These are phyloP conservation scores for Pyralis farinalis DNA, from an alignment of 2,888 invertebrate species.

Conservation along the genomic window DNA sequence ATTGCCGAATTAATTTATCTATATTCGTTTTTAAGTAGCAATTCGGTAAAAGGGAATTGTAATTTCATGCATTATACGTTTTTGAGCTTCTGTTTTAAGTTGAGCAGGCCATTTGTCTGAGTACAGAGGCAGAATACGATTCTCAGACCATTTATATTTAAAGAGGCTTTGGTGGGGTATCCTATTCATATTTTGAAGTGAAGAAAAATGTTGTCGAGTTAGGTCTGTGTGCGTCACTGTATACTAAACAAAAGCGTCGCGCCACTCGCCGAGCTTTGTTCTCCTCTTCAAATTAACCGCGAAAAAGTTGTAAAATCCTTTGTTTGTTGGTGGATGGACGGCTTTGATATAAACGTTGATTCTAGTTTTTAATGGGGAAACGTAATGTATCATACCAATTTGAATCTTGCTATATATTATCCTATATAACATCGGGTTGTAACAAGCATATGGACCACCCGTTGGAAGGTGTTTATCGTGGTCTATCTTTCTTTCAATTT, in stretches of 20 bases:
- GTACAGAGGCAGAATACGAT: slow-evolving; percentile 16
- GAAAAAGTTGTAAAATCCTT: slow-evolving; percentile 34
- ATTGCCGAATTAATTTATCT: slow-evolving; percentile 1
- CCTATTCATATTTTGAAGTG: slow-evolving; percentile 22
- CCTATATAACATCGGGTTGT: too few species aligned
- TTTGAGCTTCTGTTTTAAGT: slow-evolving; percentile 18
- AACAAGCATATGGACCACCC: too few species aligned
- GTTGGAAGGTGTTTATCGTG: too few species aligned
- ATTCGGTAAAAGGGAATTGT: slow-evolving; percentile 9
- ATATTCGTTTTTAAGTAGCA: slow-evolving; percentile 1
- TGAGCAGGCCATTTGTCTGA: slow-evolving; percentile 26
- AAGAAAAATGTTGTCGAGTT: slow-evolving; percentile 25
- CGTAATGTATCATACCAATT: too few species aligned
- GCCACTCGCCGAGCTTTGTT: slow-evolving; percentile 24
- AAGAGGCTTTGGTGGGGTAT: slow-evolving; percentile 22
- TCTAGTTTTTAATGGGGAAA: too few species aligned
- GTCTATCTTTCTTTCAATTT: too few species aligned
- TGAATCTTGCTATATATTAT: too few species aligned
- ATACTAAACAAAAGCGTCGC: slow-evolving; percentile 21
- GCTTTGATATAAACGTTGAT: too few species aligned
- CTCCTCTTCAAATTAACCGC: slow-evolving; percentile 34
- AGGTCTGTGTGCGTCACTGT: slow-evolving; percentile 11
- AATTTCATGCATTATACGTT: slow-evolving; percentile 24
- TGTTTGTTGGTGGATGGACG: too few species aligned
- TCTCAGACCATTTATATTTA: slow-evolving; percentile 25